Percentiles rank a stretch among this genome's conserved stretches.
Evolutionary conservation across 2,888 invertebrate species (phyloP).

Genomic region (Drosophila robusta): DNA sequence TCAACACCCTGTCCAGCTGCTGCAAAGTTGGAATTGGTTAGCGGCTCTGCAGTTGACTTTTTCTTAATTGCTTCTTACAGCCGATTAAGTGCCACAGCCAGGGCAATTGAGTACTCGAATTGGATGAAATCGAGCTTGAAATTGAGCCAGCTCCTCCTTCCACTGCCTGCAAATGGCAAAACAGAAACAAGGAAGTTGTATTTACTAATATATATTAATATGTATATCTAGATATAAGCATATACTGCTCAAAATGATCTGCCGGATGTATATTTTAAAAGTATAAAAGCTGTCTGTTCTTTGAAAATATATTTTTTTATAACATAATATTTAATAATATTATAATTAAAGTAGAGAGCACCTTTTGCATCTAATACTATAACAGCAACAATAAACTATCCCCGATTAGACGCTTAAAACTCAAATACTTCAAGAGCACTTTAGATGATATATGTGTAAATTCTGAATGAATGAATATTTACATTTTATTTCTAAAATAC

Average conservation of each 20-base stretch:
- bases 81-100: conserved; percentile 60
- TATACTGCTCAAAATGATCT: not conserved
- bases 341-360: no score
- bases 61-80: conserved; percentile 70
- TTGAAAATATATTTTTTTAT: no score
- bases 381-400: not conserved
- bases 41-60: conserved; percentile 69
- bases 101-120: conserved; percentile 44
- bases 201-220: not conserved
- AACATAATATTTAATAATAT: no score
- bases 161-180: conserved; percentile 17
- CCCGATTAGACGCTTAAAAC: no score
- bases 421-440: no score
- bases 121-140: conserved; percentile 64
- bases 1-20: conserved; percentile 62
- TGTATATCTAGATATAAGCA: not conserved
- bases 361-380: no score
- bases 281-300: no score
- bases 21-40: conserved; percentile 46
- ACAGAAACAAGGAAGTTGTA: conserved; percentile 4
- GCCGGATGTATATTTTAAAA: not conserved
- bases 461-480: not conserved
- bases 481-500: no score
- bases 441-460: no score
- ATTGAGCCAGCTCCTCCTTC: conserved; percentile 40